Conservation (phyloP, 2,797 vertebrate genomes). For the Gouania willdenowi region DNA sequence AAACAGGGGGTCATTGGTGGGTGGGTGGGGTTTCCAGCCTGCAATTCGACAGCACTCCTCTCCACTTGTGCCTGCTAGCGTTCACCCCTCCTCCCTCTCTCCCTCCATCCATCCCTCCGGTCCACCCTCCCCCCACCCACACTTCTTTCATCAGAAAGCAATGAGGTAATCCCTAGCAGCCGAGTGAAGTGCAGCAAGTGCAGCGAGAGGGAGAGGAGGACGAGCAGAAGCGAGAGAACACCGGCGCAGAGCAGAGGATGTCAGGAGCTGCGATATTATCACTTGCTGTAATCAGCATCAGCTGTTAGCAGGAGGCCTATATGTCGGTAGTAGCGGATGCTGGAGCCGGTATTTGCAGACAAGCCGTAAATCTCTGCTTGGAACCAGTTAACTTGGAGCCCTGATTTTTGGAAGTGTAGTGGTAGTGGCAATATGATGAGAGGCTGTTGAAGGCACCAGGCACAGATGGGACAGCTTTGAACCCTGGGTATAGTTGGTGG, state of each 20-base stretch:
- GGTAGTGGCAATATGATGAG: constrained; percentile 45
- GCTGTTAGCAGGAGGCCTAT: constrained; percentile 42
- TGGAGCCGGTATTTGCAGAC: constrained; percentile 18
- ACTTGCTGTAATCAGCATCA: constrained; percentile 31
- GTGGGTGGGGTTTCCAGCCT: constrained; percentile 68
- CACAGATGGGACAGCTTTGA: constrained; percentile 51
- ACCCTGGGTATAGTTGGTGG: constrained; percentile 27
- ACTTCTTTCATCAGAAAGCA: constrained; percentile 79
- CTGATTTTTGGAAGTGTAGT: constrained; percentile 4
- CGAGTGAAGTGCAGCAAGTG: constrained; percentile 73
- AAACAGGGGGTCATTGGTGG: constrained; percentile 49
- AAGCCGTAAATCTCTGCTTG: constrained; percentile 24
- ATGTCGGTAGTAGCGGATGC: constrained; percentile 20
- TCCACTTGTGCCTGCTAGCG: constrained; percentile 46
- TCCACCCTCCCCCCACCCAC: constrained; percentile 75
- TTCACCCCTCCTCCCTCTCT: background rate
- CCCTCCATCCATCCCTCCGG: constrained; percentile 38
- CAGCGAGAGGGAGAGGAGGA: constrained; percentile 47
- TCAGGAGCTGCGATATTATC: constrained; percentile 17
- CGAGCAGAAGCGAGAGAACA: constrained; percentile 36
- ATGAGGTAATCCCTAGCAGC: constrained; percentile 84
- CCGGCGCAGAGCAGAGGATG: constrained; percentile 38
- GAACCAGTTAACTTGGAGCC: constrained; percentile 33
- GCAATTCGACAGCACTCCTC: background rate
- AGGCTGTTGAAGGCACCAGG: constrained; percentile 46